Conservation (phyloP, 2,888 invertebrate genomes). For the Epiblema foenella region DNA sequence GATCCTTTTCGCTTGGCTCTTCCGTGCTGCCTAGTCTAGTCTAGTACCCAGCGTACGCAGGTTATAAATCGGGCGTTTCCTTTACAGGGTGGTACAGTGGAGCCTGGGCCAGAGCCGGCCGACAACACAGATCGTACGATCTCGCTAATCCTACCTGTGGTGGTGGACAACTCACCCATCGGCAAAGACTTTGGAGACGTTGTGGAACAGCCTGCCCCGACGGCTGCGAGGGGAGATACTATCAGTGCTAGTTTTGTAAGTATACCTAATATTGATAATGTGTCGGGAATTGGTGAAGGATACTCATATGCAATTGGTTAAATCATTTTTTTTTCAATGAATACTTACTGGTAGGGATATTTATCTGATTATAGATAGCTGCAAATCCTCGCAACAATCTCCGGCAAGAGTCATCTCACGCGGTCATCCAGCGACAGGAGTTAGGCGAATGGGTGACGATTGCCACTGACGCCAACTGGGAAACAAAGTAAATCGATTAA, state of each 20-base stretch:
- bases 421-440: conserved; percentile 85
- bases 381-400: conserved; percentile 90
- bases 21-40: neutral
- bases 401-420: conserved; percentile 87
- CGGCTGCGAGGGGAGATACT: conserved; percentile 85
- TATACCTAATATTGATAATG: neutral
- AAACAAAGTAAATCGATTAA: conserved; percentile 88
- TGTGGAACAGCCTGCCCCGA: conserved; percentile 87
- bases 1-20: no score
- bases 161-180: conserved; percentile 89
- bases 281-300: neutral
- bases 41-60: neutral
- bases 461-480: conserved; percentile 91
- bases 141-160: conserved; percentile 89
- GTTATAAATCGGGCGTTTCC: neutral
- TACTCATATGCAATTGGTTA: neutral
- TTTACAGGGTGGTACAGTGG: conserved; percentile 73
- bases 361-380: conserved; percentile 81
- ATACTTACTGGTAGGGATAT: neutral
- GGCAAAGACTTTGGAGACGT: conserved; percentile 89
- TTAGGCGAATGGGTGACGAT: conserved; percentile 86
- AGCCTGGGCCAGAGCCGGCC: conserved; percentile 88
- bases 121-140: conserved; percentile 89
- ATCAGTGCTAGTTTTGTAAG: conserved; percentile 89
- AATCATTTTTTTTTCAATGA: neutral